Evolutionary conservation across 2,888 invertebrate genomes (phyloP).

Genomic region (Cephus pygmeus): DNA sequence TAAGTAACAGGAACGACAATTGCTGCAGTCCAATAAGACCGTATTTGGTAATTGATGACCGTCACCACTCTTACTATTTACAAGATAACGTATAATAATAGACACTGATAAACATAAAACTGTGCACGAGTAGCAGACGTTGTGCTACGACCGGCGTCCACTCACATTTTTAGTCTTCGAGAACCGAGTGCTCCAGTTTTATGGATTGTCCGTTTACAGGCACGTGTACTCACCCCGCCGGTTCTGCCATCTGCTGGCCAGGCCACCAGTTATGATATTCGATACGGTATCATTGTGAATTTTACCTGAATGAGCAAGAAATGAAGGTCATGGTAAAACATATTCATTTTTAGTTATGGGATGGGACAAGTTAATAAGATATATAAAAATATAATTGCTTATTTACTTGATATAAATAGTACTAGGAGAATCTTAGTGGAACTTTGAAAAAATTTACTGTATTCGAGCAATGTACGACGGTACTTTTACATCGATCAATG

Average conservation of each 20-base stretch:
- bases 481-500: not conserved
- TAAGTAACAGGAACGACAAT: not conserved
- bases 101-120: not conserved
- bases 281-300: not conserved
- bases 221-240: not conserved
- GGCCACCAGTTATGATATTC: not conserved
- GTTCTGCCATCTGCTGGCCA: not conserved
- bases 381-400: not conserved
- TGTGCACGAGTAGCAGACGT: not conserved
- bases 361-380: not conserved
- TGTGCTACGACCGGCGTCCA: not conserved
- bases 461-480: not conserved
- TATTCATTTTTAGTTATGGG: not conserved
- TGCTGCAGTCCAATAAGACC: not conserved
- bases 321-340: not conserved
- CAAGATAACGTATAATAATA: not conserved
- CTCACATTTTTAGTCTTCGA: not conserved
- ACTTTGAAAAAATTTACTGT: not conserved
- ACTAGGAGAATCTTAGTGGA: not conserved
- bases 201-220: not conserved
- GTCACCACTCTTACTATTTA: not conserved
- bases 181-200: not conserved
- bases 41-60: not conserved
- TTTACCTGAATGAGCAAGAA: not conserved
- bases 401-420: not conserved